Conservation (phyloP, 2,797 vertebrate species). For the Onychomys leucogaster region DNA sequence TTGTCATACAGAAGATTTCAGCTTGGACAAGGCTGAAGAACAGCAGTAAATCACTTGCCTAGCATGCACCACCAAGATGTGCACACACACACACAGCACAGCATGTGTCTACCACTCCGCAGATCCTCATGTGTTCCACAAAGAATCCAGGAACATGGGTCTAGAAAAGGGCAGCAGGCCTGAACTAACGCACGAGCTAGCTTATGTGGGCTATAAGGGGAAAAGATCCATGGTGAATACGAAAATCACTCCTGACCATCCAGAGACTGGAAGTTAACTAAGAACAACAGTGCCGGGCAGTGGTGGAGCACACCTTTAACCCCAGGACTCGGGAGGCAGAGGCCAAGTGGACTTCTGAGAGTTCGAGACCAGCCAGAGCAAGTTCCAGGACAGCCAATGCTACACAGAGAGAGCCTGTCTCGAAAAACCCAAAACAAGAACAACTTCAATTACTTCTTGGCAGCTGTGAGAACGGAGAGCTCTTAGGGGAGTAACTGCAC, state of each 20-base stretch:
- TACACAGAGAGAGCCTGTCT: neutral
- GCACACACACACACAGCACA: neutral
- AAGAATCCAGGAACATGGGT: neutral
- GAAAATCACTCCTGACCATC: neutral
- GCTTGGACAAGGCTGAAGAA: neutral
- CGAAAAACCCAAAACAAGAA: neutral
- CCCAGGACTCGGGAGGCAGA: neutral
- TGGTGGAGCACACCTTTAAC: neutral
- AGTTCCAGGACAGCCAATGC: neutral
- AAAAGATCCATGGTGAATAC: neutral
- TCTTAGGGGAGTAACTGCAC: neutral
- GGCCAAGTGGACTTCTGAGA: neutral
- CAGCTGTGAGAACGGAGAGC: neutral
- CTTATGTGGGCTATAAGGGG: too few relatives aligned
- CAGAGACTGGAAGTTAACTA: neutral
- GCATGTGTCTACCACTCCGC: neutral
- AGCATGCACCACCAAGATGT: neutral
- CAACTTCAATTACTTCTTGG: neutral
- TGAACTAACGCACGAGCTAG: neutral
- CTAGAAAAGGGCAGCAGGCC: neutral
- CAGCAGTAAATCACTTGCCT: neutral
- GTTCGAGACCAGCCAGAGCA: neutral
- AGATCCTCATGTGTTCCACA: neutral
- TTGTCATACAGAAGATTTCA: neutral
- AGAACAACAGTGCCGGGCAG: neutral